Evolutionary conservation across 2,113 vertebrate species (phyloP), one percentile per base, ranked within the genome.

Genomic region (Ictalurus punctatus): DNA sequence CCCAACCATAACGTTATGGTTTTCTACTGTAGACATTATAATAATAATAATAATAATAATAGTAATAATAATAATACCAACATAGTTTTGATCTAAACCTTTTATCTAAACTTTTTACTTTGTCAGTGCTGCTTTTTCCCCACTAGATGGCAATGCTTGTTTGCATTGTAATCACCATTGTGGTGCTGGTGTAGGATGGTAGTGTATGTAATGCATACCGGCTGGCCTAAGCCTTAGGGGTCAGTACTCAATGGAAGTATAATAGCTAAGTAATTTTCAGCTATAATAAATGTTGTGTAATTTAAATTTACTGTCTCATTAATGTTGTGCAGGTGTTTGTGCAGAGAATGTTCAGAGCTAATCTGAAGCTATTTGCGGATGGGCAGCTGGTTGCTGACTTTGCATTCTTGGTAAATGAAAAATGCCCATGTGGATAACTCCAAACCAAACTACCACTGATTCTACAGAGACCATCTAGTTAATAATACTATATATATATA

Each of bases 81-180:
- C n/a, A 30, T 4, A n/a, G 14, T 74, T 30, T 48, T 63, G 5
- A 14, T 1, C 7, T 6, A 23, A n/a, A 85, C 1, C 1, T n/a
- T 58, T 1, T 69, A 44, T 44, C 12, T 21, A 25, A 10, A 61
- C 54, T 13, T 59, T 5, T 16, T 44, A 1, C 17, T 61, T 65
- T 23, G 48, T n/a, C 12, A 81, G 0, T 81, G n/a, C 30, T 37
- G 10, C 9, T 4, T 27, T 30, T 23, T 4, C 34, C 79, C 79
- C 90, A 88, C 74, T 58, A 88, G 90, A 56, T 86, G 90, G 87
- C 27, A 61, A 44, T 83, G 59, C 3, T 76, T 30, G 54, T 54
- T 56, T 83, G 7, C 2, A 12, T 25, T 71, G 23, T 83, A 25
- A 69, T 67, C 4, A 27, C 13, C 25, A 30, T 54, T 34, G 10